Evolutionary conservation across 2,797 vertebrate genomes (phyloP), one percentile per base, ranked within the genome.

Genomic region (Myotis myotis): DNA sequence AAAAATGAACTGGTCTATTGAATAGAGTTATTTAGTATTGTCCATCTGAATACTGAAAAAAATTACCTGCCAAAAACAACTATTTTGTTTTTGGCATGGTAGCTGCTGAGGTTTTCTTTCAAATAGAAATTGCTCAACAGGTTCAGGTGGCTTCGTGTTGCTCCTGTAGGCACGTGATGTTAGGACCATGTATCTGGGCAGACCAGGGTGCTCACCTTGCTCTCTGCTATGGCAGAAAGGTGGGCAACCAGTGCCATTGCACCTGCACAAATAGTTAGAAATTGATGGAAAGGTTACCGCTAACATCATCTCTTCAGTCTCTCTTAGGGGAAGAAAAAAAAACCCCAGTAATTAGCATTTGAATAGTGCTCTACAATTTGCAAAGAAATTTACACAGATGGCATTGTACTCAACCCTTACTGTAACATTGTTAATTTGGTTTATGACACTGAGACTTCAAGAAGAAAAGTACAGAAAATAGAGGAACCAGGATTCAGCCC

Each of bases 1-100:
- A 88, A 86, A 96, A 95, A 86, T 87, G 95, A 93, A 96, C 84
- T 64, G 78, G 86, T n/a, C 85, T 96, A 60, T 53, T 96, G 90
- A 97, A 96, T 95, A 84, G 96, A 92, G 82, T 96, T 97, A 96
- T 95, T 97, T 96, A 95, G 90, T 72, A 97, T 95, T 93, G 82
- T 95, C 96, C 80, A 70, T 95, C 90, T 95, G 88, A 97, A 92
- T 57, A 87, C 60, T 92, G 82, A 84, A 95, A 86, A 85, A 71
- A 88, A 16, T 47, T 3, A 85, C 28, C 44, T 96, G 85, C 95
- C 92, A 94, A 94, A 97, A 95, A 83, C 82, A 96, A 95, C 90
- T 64, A 76, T 87, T 94, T 96, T 95, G 64, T 92, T 95, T 89
- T 95, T 83, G 88, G 92, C 93, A 76, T 68, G 53, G 20, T 44